phyloP scores from a whole-genome alignment of 2,113 vertebrate genomes.

The Hippoglossus stenolepis region DNA sequence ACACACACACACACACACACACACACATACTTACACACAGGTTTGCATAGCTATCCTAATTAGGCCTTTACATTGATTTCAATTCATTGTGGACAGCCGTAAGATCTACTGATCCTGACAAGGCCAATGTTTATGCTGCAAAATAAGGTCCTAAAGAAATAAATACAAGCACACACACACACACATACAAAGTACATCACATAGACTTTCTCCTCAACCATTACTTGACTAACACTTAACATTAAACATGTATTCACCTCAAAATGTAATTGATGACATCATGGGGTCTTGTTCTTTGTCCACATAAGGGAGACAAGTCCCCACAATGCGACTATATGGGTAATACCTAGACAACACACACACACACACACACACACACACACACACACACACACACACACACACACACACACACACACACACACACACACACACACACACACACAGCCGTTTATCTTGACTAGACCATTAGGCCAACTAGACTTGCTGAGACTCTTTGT shows the following conservation, averaged over 20 bases:
- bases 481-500: not conserved
- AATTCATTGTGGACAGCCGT: no score
- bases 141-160: no score
- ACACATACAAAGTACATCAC: no score
- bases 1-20: not conserved
- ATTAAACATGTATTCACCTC: not conserved
- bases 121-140: no score
- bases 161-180: no score
- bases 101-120: no score
- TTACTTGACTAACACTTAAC: not conserved
- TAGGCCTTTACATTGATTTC: not conserved
- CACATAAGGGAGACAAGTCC: not conserved
- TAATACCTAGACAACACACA: not conserved
- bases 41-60: not conserved
- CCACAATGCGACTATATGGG: not conserved
- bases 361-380: conserved; percentile 1
- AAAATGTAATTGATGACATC: not conserved
- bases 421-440: not conserved
- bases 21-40: conserved; percentile 4
- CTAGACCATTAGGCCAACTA: not conserved
- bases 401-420: not conserved
- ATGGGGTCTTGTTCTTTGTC: not conserved
- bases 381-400: not conserved
- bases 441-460: not conserved
- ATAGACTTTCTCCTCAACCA: not conserved